Conservation (phyloP, 2,888 invertebrate genomes). For the Drosophila pegasa region DNA sequence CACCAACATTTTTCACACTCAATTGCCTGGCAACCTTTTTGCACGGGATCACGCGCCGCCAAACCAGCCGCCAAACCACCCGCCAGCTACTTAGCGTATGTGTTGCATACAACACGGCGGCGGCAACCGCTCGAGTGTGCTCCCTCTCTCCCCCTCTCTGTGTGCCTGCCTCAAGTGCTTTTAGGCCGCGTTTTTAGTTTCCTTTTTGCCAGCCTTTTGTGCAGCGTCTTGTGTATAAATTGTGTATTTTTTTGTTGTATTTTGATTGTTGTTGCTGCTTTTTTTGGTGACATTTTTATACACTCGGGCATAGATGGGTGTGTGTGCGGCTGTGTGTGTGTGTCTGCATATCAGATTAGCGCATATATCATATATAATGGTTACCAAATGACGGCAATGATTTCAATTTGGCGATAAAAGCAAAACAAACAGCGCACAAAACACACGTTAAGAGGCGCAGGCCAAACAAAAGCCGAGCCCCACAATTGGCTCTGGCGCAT, state of each 20-base stretch:
- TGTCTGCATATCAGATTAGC: slow-evolving; percentile 74
- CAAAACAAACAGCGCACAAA: slow-evolving; percentile 22
- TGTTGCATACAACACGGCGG: slow-evolving; percentile 70
- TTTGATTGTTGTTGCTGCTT: slow-evolving; percentile 60
- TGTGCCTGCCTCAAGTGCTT: slow-evolving; percentile 46
- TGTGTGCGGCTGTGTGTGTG: slow-evolving; percentile 17
- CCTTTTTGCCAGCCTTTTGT: slow-evolving; percentile 57
- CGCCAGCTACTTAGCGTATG: slow-evolving; percentile 71
- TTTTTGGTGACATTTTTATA: slow-evolving; percentile 73
- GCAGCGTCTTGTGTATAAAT: slow-evolving; percentile 58
- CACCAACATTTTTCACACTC: slow-evolving; percentile 77
- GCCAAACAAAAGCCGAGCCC: not conserved
- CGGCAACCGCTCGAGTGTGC: slow-evolving; percentile 35
- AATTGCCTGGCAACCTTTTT: slow-evolving; percentile 79
- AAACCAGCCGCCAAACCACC: slow-evolving; percentile 19
- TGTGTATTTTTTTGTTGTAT: slow-evolving; percentile 45
- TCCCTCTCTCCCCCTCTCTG: slow-evolving; percentile 24
- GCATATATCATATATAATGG: slow-evolving; percentile 78
- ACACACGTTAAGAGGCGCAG: slow-evolving; percentile 1
- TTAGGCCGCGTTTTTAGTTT: slow-evolving; percentile 69
- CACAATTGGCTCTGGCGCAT: not conserved
- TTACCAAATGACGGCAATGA: slow-evolving; percentile 76
- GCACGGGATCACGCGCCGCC: slow-evolving; percentile 70
- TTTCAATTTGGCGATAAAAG: slow-evolving; percentile 70
- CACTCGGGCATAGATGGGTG: slow-evolving; percentile 37